phyloP scores from a whole-genome alignment of 1,140 invertebrate species.

The Magallana angulata region DNA sequence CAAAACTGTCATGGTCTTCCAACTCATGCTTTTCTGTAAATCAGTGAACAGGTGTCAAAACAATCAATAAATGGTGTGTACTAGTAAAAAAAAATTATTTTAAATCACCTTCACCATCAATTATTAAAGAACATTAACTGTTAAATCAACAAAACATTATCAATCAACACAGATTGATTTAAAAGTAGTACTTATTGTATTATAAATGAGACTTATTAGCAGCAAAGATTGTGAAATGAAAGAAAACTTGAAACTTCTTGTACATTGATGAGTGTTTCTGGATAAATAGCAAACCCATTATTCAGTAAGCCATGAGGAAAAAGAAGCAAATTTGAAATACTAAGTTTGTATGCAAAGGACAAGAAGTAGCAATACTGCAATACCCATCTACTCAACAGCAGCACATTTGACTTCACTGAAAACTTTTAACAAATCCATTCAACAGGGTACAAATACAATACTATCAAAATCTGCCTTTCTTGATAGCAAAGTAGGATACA shows the following conservation, averaged over 20 bases:
- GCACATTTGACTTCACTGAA: neutral
- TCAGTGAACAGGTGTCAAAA: conserved; percentile 19
- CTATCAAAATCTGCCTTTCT: no score
- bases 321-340: conserved; percentile 3
- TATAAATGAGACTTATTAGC: neutral
- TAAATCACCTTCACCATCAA: neutral
- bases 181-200: neutral
- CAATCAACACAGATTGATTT: no score
- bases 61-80: neutral
- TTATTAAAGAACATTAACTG: neutral
- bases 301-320: neutral
- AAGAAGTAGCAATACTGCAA: neutral
- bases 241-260: neutral
- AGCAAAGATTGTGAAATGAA: neutral
- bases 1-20: conserved; percentile 37
- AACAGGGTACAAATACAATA: no score
- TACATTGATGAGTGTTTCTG: neutral
- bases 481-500: no score
- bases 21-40: conserved; percentile 31
- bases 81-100: neutral
- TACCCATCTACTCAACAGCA: neutral
- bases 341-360: neutral
- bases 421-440: no score
- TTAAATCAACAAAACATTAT: no score
- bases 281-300: neutral